Evolutionary conservation across 1,140 invertebrate species (phyloP).

Genomic region (Zaprionus capensis): DNA sequence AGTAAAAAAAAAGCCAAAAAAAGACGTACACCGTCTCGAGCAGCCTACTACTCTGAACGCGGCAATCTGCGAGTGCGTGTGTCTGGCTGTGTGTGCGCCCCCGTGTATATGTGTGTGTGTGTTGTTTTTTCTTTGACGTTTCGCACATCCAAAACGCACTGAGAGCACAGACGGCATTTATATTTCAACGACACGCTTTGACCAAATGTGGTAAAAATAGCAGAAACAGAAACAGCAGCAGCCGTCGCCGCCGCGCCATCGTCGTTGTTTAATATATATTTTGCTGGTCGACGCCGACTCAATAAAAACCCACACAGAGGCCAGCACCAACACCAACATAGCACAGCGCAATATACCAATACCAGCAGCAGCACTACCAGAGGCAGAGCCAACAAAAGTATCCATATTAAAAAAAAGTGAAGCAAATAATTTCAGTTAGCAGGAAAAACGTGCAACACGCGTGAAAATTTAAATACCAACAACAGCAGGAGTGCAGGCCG

Average conservation of each 20-base stretch:
- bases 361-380: constrained; percentile 5
- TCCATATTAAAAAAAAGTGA: constrained; percentile 27
- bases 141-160: constrained; percentile 19
- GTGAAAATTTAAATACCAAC: constrained; percentile 4
- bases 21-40: neutral
- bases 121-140: constrained; percentile 23
- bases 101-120: constrained; percentile 3
- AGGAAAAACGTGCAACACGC: constrained; percentile 42
- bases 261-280: constrained; percentile 19
- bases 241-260: constrained; percentile 28
- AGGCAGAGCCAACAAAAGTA: constrained; percentile 7
- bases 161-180: constrained; percentile 22
- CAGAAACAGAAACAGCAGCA: constrained; percentile 43
- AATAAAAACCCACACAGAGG: constrained; percentile 43
- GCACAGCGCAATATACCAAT: neutral
- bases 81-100: constrained; percentile 20
- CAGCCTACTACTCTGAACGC: constrained; percentile 7
- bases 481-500: constrained; percentile 39
- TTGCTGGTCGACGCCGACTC: constrained; percentile 38
- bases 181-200: constrained; percentile 36
- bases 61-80: constrained; percentile 28
- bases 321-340: neutral
- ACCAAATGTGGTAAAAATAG: constrained; percentile 79
- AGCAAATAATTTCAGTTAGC: constrained; percentile 29
- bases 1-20: constrained; percentile 27